phyloP scores from a whole-genome alignment of 2,113 vertebrate genomes.

The Maccullochella peelii region DNA sequence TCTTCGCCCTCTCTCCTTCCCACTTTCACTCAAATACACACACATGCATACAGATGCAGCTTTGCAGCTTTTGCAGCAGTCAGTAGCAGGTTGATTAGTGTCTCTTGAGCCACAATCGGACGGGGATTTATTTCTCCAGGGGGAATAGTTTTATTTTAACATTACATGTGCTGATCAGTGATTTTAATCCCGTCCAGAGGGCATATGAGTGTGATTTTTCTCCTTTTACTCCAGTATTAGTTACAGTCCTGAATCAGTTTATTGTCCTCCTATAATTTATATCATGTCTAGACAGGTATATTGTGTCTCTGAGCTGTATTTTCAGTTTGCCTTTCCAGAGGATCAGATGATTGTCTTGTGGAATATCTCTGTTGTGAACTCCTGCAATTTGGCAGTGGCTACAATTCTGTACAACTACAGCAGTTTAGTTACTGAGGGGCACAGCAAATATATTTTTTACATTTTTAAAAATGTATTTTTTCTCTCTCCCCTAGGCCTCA shows the following conservation, averaged over 20 bases:
- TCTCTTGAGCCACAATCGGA: neutral
- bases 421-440: neutral
- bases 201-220: neutral
- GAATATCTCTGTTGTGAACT: neutral
- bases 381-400: neutral
- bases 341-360: neutral
- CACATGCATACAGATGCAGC: slow-evolving; percentile 12
- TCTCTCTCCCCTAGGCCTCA: neutral
- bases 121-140: slow-evolving; percentile 24
- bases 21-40: neutral
- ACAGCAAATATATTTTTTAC: neutral
- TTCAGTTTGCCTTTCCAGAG: too few relatives aligned
- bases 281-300: neutral
- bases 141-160: slow-evolving; percentile 6
- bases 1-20: neutral
- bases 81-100: slow-evolving; percentile 19
- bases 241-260: neutral
- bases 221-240: neutral
- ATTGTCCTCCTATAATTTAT: slow-evolving; percentile 1
- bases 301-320: neutral
- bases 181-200: slow-evolving; percentile 34
- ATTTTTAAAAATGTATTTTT: neutral
- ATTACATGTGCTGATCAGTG: neutral
- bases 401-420: too few relatives aligned
- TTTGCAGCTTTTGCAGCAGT: slow-evolving; percentile 9